Evolutionary conservation across 2,113 vertebrate species (phyloP).

Genomic region (Chionis minor): DNA sequence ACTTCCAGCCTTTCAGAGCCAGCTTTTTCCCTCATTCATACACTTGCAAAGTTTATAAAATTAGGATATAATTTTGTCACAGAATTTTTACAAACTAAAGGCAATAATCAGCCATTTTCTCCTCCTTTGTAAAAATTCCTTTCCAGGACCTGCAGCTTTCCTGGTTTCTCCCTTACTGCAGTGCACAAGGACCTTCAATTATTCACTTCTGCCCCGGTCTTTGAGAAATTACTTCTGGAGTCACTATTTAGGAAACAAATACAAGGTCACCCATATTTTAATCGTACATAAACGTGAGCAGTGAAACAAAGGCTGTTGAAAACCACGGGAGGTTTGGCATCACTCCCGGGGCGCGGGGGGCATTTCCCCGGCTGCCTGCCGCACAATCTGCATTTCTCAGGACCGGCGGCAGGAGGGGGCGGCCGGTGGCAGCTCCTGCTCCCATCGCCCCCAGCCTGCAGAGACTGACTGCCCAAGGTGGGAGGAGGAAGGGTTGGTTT

Average conservation of each 20-base stretch:
- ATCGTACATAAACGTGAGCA: accelerated
- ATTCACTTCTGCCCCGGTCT: background rate
- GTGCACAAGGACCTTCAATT: background rate
- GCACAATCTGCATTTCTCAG: background rate
- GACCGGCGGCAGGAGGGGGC: no score
- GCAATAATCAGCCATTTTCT: background rate
- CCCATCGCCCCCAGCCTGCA: background rate
- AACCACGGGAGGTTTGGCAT: no score
- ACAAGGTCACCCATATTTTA: background rate
- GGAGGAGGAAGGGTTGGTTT: no score
- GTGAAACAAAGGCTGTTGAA: accelerated
- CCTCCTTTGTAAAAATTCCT: background rate
- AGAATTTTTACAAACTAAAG: background rate
- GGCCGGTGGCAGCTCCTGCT: background rate
- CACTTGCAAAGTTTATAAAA: background rate
- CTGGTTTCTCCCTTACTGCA: background rate
- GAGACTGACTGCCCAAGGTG: background rate
- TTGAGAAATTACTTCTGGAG: background rate
- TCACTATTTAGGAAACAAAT: background rate
- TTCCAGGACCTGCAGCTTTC: background rate
- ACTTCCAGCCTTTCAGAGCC: background rate
- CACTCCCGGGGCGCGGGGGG: background rate
- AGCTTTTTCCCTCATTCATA: background rate
- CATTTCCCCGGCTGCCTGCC: background rate
- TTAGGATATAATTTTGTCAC: background rate